Evolutionary conservation across 1,140 invertebrate species (phyloP), one percentile per base, ranked within the genome.

Genomic region (Halesus radiatus): DNA sequence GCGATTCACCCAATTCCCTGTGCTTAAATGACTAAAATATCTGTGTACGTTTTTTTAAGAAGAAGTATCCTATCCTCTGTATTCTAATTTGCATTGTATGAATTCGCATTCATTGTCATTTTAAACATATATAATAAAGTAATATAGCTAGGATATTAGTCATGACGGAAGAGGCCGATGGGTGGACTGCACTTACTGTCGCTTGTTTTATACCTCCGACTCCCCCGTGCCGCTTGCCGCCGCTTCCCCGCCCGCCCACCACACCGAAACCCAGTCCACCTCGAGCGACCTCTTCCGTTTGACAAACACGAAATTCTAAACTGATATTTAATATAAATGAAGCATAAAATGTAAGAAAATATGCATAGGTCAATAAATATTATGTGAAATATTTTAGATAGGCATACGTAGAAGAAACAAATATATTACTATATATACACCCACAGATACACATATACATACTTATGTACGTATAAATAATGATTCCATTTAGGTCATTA

Each of bases 251-350:
- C 37, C 20, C 54, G 0, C 54, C n/a, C 5, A 10, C 3, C 54
- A 56, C 54, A 1, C 20, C 54, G 4, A n/a, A 29, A 74, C 50
- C 13, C n/a, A 45, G 75, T 77, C 75, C 10, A 29, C 60, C 75
- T 77, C 7, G 58, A 64, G 56, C 53, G 58, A 66, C 52, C 29
- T 75, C 76, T 81, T 79, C 77, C 62, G 70, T 66, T 76, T 76
- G 81, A 64, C 81, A 80, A 82, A 82, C 81, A 82, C 78, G 81
- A 82, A 82, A 82, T 82, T 82, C 81, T 82, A 82, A 82, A 82
- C 81, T 82, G 81, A 82, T 82, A 82, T 79, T 82, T 82, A 79
- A 82, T 82, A 82, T 82, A 82, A 80, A 82, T 82, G 72, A 82
- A 79, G 54, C 45, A 58, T 78, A 78, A 78, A 78, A 72, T 78